A percentile compares a stretch with the other conserved stretches of the same genome.
Evolutionary conservation across 2,888 invertebrate genomes (phyloP).

Genomic region (Brachypalpus laphriformis): DNA sequence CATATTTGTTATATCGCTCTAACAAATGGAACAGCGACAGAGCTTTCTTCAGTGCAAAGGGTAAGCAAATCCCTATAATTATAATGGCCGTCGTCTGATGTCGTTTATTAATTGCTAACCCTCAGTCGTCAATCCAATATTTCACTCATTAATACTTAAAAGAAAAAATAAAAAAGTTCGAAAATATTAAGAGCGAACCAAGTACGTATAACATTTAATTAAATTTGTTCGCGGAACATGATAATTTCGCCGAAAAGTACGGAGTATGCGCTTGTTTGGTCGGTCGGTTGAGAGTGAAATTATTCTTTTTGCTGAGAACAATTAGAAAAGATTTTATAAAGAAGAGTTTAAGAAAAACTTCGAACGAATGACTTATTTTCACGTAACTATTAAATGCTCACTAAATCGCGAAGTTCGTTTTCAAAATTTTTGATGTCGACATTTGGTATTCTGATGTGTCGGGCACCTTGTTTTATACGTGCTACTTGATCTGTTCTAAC

Average conservation of each 20-base stretch:
- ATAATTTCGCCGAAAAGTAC: constrained; percentile 4
- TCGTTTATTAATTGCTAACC: constrained; percentile 1
- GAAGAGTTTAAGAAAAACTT: too few relatives aligned
- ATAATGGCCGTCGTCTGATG: constrained; percentile 29
- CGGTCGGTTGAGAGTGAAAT: constrained; percentile 29
- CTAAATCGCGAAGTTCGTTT: too few relatives aligned
- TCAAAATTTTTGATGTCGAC: too few relatives aligned
- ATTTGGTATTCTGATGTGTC: too few relatives aligned
- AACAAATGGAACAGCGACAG: too few relatives aligned
- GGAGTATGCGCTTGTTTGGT: constrained; percentile 10
- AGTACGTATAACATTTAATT: constrained; percentile 64
- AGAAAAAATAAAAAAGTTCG: neutral
- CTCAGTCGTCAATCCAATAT: neutral
- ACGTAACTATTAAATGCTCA: too few relatives aligned
- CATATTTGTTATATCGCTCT: too few relatives aligned
- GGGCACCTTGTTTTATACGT: too few relatives aligned
- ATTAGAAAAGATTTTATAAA: neutral
- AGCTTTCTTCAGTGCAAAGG: too few relatives aligned
- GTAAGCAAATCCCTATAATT: neutral
- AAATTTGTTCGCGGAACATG: constrained; percentile 55
- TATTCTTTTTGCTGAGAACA: neutral
- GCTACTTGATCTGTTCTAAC: too few relatives aligned
- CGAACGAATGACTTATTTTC: too few relatives aligned
- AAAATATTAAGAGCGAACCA: constrained; percentile 28
- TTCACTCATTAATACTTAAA: neutral